phyloP scores from a whole-genome alignment of 2,797 vertebrate genomes.

The Pseudochaenichthys georgianus region DNA sequence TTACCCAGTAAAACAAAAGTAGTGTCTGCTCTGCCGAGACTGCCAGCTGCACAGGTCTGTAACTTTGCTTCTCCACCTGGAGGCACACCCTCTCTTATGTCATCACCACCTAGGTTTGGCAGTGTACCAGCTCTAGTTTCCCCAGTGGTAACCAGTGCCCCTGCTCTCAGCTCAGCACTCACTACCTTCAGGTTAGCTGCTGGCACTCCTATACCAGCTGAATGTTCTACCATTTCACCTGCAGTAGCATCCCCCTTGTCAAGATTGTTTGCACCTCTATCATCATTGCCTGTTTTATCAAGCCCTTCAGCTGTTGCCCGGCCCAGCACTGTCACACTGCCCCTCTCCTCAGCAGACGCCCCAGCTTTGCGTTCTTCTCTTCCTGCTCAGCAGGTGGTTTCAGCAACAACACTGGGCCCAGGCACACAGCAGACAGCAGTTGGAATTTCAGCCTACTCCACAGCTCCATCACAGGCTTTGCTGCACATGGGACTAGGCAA shows the following conservation, averaged over 20 bases:
- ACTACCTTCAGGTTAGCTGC: constrained; percentile 40
- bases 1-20: constrained; percentile 63
- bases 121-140: constrained; percentile 48
- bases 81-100: constrained; percentile 50
- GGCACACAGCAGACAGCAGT: constrained; percentile 45
- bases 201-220: constrained; percentile 24
- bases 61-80: constrained; percentile 43
- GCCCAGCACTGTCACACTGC: constrained; percentile 28
- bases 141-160: constrained; percentile 42
- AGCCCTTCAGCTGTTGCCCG: constrained; percentile 33
- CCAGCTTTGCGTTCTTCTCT: constrained; percentile 47
- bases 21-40: constrained; percentile 56
- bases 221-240: constrained; percentile 49
- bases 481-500: constrained; percentile 54
- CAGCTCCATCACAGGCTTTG: constrained; percentile 49
- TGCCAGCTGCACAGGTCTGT: constrained; percentile 35
- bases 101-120: constrained; percentile 44
- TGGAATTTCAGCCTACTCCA: constrained; percentile 50
- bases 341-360: constrained; percentile 38
- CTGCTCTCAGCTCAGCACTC: constrained; percentile 39
- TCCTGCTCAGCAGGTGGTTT: constrained; percentile 55
- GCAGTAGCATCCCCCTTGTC: constrained; percentile 36
- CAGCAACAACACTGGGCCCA: constrained; percentile 33
- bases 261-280: constrained; percentile 47
- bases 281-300: constrained; percentile 48